Base-by-base conservation (phyloP, 2,888 invertebrate species). In the Cerceris ruficornis region DNA sequence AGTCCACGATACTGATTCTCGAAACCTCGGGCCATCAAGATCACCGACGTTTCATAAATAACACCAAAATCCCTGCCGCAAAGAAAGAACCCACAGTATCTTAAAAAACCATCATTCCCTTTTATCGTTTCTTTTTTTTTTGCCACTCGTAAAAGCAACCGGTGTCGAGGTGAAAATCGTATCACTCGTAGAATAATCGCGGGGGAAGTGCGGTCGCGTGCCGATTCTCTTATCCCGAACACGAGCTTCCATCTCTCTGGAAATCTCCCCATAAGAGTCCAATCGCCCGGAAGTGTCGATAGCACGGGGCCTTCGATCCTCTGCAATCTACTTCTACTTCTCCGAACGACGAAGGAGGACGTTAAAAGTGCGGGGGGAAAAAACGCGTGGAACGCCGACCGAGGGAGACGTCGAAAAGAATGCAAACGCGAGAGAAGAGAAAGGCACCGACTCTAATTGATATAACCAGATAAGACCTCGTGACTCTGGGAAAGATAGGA, bases 391-490 rank as follows among this genome's bases (percentile, higher is more conserved):
- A 62, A 55, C 15, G 71, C n/a, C 52, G 70, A 14, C 54, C 49
- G 9, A 6, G 43, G 9, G 28, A 17, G 42, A 55, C 65, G 41
- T 68, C 52, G 75, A 73, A 65, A 80, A 73, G 74, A 70, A 80
- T 75, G 74, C 65, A 62, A 73, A 75, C 60, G 74, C 55, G 67
- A 54, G 46, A 17, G 68, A 55, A 58, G 67, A 76, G 73, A 75
- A 70, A 73, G 74, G 65, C 60, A 66, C 74, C 78, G 78, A 64
- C 74, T 68, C 75, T 86, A 85, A 85, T 85, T 85, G 85, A 85
- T 86, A 84, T 75, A 78, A 80, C 75, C 72, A 80, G 86, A 85
- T 85, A 86, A 85, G 77, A 74, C 69, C 13, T 42, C 50, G 60
- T 64, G 65, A 52, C 65, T 64, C 59, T 69, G 41, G 66, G 64